Percentiles rank a stretch among this genome's conserved stretches.
phyloP scores from a whole-genome alignment of 2,113 vertebrate species.

The Fregetta grallaria region DNA sequence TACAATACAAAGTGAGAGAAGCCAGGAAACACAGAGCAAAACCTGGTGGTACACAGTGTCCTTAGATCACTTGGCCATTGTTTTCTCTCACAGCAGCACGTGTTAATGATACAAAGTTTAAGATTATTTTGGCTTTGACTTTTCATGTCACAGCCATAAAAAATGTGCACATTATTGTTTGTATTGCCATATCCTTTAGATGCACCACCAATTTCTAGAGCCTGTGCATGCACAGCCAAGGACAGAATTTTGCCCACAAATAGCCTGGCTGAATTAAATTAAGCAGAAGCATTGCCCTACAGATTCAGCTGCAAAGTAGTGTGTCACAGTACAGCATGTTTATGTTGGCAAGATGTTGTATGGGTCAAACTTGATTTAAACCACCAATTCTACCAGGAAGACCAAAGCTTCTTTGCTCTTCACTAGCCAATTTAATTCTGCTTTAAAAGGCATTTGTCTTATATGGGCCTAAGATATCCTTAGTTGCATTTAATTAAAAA shows the following conservation, averaged over 20 bases:
- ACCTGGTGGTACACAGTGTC: constrained; percentile 66
- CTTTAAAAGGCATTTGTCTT: not conserved
- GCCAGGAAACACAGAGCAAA: constrained; percentile 43
- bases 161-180: constrained; percentile 52
- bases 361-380: not conserved
- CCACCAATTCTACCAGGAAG: not conserved
- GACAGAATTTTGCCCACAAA: constrained; percentile 19
- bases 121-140: constrained; percentile 43
- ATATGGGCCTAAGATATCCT: not conserved
- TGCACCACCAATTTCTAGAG: constrained; percentile 1
- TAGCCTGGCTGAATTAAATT: not conserved
- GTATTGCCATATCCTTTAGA: constrained; percentile 46
- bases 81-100: constrained; percentile 41
- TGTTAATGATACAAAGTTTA: constrained; percentile 51
- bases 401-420: not conserved
- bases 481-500: not conserved
- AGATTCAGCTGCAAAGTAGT: not conserved
- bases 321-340: not conserved
- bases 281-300: not conserved
- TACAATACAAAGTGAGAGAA: constrained; percentile 62
- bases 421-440: not conserved
- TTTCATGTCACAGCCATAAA: constrained; percentile 49
- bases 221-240: not conserved
- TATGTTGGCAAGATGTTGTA: not conserved
- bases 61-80: constrained; percentile 51